Evolutionary conservation across 92 coral and sea anemone species (phyloP).

Genomic region (Diadumene lineata): DNA sequence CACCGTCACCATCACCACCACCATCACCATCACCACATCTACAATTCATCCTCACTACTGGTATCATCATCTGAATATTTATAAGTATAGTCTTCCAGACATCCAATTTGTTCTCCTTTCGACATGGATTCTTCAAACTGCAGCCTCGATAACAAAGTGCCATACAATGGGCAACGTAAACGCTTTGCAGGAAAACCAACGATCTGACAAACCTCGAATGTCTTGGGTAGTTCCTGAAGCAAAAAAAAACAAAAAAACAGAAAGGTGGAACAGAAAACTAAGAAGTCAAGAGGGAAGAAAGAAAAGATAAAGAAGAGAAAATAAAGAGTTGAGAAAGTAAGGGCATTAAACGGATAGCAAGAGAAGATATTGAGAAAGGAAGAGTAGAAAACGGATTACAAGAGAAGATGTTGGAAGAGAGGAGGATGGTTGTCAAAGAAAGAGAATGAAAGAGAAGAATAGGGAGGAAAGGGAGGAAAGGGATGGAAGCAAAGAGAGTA

Average conservation of each 20-base stretch:
- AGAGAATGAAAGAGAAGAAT: neutral
- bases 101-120: slow-evolving; percentile 78
- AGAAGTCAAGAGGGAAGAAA: neutral
- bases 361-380: neutral
- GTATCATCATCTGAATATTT: slow-evolving; percentile 81
- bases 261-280: neutral
- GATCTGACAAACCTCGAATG: slow-evolving; percentile 55
- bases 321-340: neutral
- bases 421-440: neutral
- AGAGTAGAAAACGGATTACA: neutral
- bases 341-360: neutral
- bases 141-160: slow-evolving; percentile 79
- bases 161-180: slow-evolving; percentile 76
- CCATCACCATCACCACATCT: neutral
- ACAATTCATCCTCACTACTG: slow-evolving; percentile 79
- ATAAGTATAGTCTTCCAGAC: slow-evolving; percentile 62
- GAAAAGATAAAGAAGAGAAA: neutral
- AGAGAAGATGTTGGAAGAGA: neutral
- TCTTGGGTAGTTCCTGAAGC: slow-evolving; percentile 74
- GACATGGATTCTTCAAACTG: slow-evolving; percentile 91
- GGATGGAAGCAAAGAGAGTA: neutral
- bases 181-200: slow-evolving; percentile 58
- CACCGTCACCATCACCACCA: neutral
- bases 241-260: neutral
- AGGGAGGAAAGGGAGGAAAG: neutral